phyloP scores from a whole-genome alignment of 1,140 invertebrate genomes.

The Solen grandis region DNA sequence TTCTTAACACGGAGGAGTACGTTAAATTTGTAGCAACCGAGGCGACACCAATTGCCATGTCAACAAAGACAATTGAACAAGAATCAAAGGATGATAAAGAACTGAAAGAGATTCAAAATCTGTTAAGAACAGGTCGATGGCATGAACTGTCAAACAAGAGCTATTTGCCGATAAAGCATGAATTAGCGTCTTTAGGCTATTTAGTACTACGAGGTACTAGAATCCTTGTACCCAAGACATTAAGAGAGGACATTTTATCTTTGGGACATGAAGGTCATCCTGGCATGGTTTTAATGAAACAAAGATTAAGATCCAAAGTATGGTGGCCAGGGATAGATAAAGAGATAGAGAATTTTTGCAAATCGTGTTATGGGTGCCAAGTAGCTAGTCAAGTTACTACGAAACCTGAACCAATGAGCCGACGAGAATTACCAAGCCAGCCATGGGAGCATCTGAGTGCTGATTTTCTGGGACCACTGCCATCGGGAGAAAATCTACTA shows the following conservation, averaged over 20 bases:
- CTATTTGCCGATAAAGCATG: too few species aligned
- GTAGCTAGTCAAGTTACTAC: conserved; percentile 16
- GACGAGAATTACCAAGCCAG: conserved; percentile 44
- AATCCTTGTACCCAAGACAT: too few species aligned
- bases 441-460: conserved; percentile 4
- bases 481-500: conserved; percentile 46
- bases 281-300: conserved; percentile 59
- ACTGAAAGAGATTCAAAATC: not conserved
- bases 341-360: conserved; percentile 58
- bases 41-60: too few species aligned
- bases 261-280: conserved; percentile 56
- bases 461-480: not conserved
- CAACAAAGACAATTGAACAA: conserved; percentile 2
- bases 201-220: too few species aligned
- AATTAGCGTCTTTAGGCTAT: too few species aligned
- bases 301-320: conserved; percentile 54
- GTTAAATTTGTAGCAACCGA: too few species aligned
- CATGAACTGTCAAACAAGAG: too few species aligned
- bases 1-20: not conserved
- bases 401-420: conserved; percentile 3
- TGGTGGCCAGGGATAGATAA: conserved; percentile 67
- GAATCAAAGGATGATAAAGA: not conserved
- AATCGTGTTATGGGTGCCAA: conserved; percentile 61
- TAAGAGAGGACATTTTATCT: too few species aligned
- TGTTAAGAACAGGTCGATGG: too few species aligned